These are phyloP conservation scores for Grapholita molesta DNA, from an alignment of 1,140 invertebrate species.

Conservation along the genomic window DNA sequence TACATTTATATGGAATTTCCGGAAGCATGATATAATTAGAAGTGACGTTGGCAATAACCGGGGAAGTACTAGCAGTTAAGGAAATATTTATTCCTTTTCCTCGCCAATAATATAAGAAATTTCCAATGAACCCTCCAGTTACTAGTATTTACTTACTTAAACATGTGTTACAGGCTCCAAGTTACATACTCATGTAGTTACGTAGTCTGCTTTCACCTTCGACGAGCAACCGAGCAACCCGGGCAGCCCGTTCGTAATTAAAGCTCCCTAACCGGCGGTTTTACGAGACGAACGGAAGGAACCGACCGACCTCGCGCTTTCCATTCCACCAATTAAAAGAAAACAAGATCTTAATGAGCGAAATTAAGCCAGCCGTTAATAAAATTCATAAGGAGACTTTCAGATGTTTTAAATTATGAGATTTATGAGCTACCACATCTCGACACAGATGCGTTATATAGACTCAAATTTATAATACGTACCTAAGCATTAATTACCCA, in stretches of 20 bases:
- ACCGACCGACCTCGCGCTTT: constrained; percentile 1
- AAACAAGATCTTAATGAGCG: constrained; percentile 5
- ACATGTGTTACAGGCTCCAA: constrained; percentile 6
- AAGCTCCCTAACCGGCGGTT: constrained; percentile 22
- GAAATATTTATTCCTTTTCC: neutral
- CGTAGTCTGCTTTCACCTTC: constrained; percentile 38
- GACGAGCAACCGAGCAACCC: constrained; percentile 24
- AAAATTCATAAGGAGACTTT: constrained; percentile 1
- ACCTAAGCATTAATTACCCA: neutral
- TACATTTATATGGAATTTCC: neutral
- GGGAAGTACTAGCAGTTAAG: neutral
- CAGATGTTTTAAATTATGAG: neutral
- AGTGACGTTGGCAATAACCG: neutral
- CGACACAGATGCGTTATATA: neutral
- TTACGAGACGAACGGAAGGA: constrained; percentile 22
- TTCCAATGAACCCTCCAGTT: neutral
- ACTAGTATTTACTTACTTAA: neutral
- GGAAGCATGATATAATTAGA: neutral
- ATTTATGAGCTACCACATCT: neutral
- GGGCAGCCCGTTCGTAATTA: constrained; percentile 26
- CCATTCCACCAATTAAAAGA: constrained; percentile 23
- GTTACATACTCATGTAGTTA: neutral
- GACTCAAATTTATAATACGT: neutral
- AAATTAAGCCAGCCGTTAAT: constrained; percentile 11
- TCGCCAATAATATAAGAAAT: neutral